Conservation (phyloP, 2,888 invertebrate species). For the Noctua pronuba region DNA sequence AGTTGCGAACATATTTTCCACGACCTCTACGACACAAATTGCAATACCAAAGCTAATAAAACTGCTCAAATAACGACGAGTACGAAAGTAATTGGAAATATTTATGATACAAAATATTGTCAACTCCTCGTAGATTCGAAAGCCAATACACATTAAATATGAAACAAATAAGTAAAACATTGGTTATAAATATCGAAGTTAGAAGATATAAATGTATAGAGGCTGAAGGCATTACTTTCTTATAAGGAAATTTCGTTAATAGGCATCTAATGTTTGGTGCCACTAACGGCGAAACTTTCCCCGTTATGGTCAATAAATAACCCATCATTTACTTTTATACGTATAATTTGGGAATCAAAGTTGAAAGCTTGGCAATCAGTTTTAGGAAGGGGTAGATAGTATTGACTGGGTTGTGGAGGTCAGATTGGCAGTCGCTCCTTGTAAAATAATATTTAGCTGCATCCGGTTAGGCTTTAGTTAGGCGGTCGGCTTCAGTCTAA, state of each 20-base stretch:
- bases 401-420: background rate
- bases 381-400: background rate
- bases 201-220: constrained; percentile 56
- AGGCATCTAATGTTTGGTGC: constrained; percentile 77
- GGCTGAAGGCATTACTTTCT: constrained; percentile 61
- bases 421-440: background rate
- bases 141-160: constrained; percentile 48
- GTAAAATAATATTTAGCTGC: background rate
- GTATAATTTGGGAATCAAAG: constrained; percentile 27
- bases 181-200: constrained; percentile 63
- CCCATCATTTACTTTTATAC: constrained; percentile 71
- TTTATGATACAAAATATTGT: constrained; percentile 22
- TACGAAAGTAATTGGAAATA: constrained; percentile 1
- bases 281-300: constrained; percentile 77
- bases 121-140: constrained; percentile 19
- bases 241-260: constrained; percentile 74
- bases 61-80: constrained; percentile 7
- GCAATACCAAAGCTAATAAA: background rate
- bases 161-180: constrained; percentile 57
- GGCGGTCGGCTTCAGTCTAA: background rate
- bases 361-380: background rate
- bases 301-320: constrained; percentile 77
- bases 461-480: background rate
- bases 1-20: background rate
- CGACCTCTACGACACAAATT: background rate